These are phyloP conservation scores for Drosophila takahashii DNA, from an alignment of 1,140 invertebrate genomes.

Conservation along the genomic window DNA sequence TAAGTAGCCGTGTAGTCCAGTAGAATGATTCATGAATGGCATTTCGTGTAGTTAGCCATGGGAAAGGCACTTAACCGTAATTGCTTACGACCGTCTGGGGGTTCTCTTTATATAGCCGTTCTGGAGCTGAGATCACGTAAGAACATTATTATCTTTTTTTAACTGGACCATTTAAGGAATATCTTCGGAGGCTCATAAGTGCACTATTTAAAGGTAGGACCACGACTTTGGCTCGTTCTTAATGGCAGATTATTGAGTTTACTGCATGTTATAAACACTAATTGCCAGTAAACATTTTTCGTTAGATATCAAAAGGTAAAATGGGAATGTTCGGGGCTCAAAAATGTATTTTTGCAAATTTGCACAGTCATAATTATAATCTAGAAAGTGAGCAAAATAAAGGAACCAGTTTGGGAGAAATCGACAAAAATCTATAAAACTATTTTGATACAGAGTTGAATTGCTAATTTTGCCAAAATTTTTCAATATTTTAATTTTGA, in stretches of 20 bases:
- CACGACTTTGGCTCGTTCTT: background rate
- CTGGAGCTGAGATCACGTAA: constrained; percentile 32
- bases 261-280: background rate
- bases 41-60: constrained; percentile 24
- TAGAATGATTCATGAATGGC: constrained; percentile 60
- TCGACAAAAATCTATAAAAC: background rate
- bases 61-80: constrained; percentile 39
- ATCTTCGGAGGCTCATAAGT: constrained; percentile 3
- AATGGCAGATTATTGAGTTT: background rate
- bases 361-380: too few species aligned
- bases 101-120: constrained; percentile 6
- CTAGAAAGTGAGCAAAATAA: background rate
- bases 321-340: background rate
- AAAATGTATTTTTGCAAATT: background rate
- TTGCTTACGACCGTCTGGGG: constrained; percentile 23
- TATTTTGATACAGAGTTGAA: background rate
- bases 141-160: constrained; percentile 2
- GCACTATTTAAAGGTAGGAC: background rate
- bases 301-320: too few species aligned
- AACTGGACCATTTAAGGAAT: constrained; percentile 8
- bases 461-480: too few species aligned
- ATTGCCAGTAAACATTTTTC: background rate
- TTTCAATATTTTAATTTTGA: background rate
- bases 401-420: background rate
- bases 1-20: constrained; percentile 4